A percentile compares a stretch with the other conserved stretches of the same genome.
These are phyloP conservation scores for Ophioninae sp. DNA, from an alignment of 2,888 invertebrate genomes.

Conservation along the genomic window DNA sequence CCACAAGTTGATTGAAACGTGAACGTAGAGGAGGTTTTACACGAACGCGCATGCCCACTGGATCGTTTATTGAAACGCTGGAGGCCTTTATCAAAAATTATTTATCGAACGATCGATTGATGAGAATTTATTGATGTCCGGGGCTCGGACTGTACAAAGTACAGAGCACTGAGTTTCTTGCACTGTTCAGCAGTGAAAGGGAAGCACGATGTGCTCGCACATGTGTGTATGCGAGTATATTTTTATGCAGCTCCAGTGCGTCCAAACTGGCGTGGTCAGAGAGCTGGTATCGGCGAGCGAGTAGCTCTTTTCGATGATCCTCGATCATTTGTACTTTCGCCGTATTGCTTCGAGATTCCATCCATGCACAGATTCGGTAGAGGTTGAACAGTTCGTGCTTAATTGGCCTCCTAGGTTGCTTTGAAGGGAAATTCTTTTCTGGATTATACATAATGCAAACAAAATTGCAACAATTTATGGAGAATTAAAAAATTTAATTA, in stretches of 20 bases:
- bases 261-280: conserved; percentile 58
- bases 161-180: conserved; percentile 41
- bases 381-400: not conserved
- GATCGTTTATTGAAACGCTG: not conserved
- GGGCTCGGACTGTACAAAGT: conserved; percentile 22
- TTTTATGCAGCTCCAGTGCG: conserved; percentile 36
- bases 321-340: conserved; percentile 14
- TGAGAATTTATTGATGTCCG: conserved; percentile 1
- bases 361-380: not conserved
- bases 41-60: not conserved
- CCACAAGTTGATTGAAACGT: too few relatives aligned
- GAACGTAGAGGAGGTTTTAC: too few relatives aligned
- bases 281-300: conserved; percentile 47
- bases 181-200: conserved; percentile 67
- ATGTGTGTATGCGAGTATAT: not conserved
- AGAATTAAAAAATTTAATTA: too few relatives aligned
- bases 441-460: too few relatives aligned
- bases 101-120: not conserved
- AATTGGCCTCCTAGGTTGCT: not conserved
- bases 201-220: conserved; percentile 51
- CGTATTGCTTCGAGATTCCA: conserved; percentile 6
- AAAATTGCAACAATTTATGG: too few relatives aligned
- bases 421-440: not conserved
- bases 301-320: conserved; percentile 50
- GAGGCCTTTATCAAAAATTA: not conserved